phyloP scores from a whole-genome alignment of 2,888 invertebrate genomes.

The Junonia oenone region DNA sequence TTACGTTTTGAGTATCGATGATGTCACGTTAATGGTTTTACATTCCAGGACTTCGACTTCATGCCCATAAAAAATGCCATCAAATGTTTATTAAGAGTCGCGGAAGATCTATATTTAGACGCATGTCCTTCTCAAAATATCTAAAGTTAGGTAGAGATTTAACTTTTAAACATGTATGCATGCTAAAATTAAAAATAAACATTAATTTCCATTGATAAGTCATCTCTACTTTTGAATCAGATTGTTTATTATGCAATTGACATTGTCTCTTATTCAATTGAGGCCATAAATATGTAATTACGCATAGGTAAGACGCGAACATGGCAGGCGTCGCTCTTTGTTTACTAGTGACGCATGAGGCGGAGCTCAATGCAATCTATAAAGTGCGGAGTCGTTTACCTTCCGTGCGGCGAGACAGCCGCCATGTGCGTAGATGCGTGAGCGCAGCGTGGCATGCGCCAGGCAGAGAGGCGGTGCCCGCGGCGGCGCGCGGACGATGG shows the following conservation, averaged over 20 bases:
- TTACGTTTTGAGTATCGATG: conserved; percentile 8
- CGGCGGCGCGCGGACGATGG: conserved; percentile 70
- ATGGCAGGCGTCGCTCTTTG: conserved; percentile 71
- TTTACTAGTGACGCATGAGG: conserved; percentile 76
- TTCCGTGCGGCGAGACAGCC: conserved; percentile 71
- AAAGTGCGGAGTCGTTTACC: conserved; percentile 75
- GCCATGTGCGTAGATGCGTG: conserved; percentile 73
- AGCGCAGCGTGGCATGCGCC: conserved; percentile 53
- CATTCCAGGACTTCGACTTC: conserved; percentile 13
- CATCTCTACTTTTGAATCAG: background rate
- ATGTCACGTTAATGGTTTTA: conserved; percentile 20
- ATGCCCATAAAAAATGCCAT: conserved; percentile 11
- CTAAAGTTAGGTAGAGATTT: no score
- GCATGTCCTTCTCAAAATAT: background rate
- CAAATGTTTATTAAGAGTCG: conserved; percentile 9
- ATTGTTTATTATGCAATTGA: conserved; percentile 13
- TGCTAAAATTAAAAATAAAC: background rate
- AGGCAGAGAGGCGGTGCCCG: conserved; percentile 59
- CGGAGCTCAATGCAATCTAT: conserved; percentile 66
- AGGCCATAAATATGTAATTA: conserved; percentile 25
- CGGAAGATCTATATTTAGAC: conserved; percentile 1
- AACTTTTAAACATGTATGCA: background rate
- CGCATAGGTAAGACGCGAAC: conserved; percentile 47
- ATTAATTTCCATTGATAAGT: background rate
- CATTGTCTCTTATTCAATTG: conserved; percentile 14